phyloP scores from a whole-genome alignment of 2,797 vertebrate genomes.

The Amphiprion clarkii region DNA sequence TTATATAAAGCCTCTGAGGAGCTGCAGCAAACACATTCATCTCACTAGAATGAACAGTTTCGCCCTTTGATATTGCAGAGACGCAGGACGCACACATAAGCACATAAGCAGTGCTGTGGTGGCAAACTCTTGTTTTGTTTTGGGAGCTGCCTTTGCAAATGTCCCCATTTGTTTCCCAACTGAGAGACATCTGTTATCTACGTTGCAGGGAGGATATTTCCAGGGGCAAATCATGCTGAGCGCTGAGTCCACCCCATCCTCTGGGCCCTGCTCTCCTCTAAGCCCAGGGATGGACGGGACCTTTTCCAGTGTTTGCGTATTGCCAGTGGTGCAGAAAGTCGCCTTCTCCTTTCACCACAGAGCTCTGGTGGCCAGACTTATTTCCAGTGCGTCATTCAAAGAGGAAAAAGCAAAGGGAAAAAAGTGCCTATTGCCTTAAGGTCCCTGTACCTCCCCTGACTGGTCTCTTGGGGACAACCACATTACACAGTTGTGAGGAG shows the following conservation, averaged over 20 bases:
- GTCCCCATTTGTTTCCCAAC: conserved; percentile 19
- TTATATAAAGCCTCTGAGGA: conserved; percentile 27
- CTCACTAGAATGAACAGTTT: conserved; percentile 24
- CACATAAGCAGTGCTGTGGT: background rate
- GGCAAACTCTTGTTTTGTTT: conserved; percentile 18
- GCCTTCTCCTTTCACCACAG: conserved; percentile 40
- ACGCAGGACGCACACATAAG: background rate
- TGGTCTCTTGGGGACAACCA: conserved; percentile 6
- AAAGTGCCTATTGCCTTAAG: conserved; percentile 39
- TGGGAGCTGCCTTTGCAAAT: conserved; percentile 15
- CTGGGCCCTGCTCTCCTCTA: conserved; percentile 31
- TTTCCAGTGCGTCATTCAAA: conserved; percentile 70
- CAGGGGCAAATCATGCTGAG: conserved; percentile 35
- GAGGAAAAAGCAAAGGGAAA: conserved; percentile 19
- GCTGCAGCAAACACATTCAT: conserved; percentile 29
- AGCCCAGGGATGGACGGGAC: conserved; percentile 10
- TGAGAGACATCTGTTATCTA: conserved; percentile 53
- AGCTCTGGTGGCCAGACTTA: conserved; percentile 48
- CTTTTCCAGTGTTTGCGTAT: conserved; percentile 51
- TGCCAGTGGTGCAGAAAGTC: conserved; percentile 59
- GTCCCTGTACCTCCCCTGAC: conserved; percentile 30
- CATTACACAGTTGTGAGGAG: conserved; percentile 46
- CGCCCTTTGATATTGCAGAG: conserved; percentile 16
- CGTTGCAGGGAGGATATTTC: conserved; percentile 40
- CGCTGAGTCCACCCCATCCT: conserved; percentile 21